A percentile compares a stretch with the other conserved stretches of the same genome.
Evolutionary conservation across 2,797 vertebrate genomes (phyloP).

Genomic region (Mustela erminea): DNA sequence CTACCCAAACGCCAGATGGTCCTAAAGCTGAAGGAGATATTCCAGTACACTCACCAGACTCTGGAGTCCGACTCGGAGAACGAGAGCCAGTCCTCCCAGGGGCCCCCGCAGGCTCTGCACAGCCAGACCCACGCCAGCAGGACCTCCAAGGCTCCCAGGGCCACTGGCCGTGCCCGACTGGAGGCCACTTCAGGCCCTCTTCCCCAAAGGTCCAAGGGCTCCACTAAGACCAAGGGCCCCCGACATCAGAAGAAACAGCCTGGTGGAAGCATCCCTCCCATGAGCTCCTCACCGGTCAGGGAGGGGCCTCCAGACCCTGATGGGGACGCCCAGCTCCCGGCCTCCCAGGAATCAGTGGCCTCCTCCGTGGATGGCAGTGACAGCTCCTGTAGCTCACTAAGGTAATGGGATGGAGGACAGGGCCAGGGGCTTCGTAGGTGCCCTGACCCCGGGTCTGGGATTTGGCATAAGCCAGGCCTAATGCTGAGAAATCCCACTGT

Average conservation of each 20-base stretch:
- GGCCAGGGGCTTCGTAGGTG: background rate
- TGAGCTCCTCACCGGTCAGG: constrained; percentile 61
- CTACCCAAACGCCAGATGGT: constrained; percentile 98
- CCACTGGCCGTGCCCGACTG: background rate
- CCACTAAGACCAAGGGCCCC: constrained; percentile 10
- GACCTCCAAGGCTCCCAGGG: background rate
- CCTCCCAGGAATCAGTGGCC: constrained; percentile 91
- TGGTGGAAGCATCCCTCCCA: background rate
- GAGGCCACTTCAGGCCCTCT: background rate
- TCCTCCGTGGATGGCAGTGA: constrained; percentile 90
- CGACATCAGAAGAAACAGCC: constrained; percentile 49
- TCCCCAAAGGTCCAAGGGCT: constrained; percentile 3
- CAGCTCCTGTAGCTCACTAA: constrained; percentile 90
- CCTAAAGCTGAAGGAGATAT: constrained; percentile 97
- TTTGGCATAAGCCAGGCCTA: background rate
- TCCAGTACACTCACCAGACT: constrained; percentile 96
- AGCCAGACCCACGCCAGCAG: constrained; percentile 21
- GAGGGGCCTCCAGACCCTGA: constrained; percentile 24
- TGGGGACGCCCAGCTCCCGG: constrained; percentile 79
- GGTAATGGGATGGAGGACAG: constrained; percentile 86
- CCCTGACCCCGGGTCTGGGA: background rate
- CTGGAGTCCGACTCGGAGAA: constrained; percentile 91
- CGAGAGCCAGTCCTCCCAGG: constrained; percentile 83
- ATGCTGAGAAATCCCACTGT: background rate
- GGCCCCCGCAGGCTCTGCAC: fast-evolving